Percentiles rank a stretch among this genome's conserved stretches.
Evolutionary conservation across 2,888 invertebrate species (phyloP).

Genomic region (Sinhomidia bicolor): DNA sequence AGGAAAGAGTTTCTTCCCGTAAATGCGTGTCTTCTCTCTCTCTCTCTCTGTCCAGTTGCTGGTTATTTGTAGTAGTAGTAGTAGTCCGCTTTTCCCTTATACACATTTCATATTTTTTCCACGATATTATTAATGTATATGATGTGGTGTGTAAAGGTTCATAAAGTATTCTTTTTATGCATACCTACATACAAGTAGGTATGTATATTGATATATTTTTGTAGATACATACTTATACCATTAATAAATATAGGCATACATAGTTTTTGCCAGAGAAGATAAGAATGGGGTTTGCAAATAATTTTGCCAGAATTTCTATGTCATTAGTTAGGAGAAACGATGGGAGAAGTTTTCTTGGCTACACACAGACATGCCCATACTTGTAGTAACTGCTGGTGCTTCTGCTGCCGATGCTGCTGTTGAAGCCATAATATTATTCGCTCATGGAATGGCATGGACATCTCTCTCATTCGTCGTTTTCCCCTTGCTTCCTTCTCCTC

Average conservation of each 20-base stretch:
- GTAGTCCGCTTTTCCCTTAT: no score
- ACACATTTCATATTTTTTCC: constrained; percentile 9
- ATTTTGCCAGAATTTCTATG: constrained; percentile 70
- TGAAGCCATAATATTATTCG: constrained; percentile 50
- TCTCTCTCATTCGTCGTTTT: constrained; percentile 19
- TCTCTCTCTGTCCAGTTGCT: no score
- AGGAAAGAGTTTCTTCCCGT: not conserved
- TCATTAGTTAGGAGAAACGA: constrained; percentile 70
- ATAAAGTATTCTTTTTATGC: no score
- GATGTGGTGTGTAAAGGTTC: not conserved
- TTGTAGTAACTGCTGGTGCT: no score
- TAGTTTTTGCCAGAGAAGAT: constrained; percentile 23
- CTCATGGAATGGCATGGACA: constrained; percentile 45
- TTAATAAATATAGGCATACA: not conserved
- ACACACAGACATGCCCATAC: not conserved
- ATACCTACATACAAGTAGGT: no score
- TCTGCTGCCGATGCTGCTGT: constrained; percentile 7
- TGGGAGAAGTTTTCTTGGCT: constrained; percentile 69
- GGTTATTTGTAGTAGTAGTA: no score
- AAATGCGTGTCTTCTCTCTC: constrained; percentile 31
- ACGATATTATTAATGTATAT: not conserved
- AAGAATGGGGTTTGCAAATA: constrained; percentile 61
- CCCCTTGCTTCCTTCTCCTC: no score
- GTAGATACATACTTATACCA: not conserved
- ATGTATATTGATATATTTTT: no score